Base-by-base conservation (phyloP, 2,888 invertebrate species). In the Meliscaeva auricollis region DNA sequence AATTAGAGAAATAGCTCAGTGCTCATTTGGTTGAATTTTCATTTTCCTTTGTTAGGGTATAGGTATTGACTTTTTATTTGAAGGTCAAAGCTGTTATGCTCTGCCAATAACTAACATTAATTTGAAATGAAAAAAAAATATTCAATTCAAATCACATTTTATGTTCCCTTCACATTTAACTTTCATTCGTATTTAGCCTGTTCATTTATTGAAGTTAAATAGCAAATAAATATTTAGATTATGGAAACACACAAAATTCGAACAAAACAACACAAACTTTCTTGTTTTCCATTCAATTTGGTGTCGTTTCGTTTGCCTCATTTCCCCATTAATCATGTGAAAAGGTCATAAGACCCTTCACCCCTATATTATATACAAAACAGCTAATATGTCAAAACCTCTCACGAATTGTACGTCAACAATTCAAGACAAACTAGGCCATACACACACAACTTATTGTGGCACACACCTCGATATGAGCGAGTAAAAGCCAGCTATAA, bases 321-420 rank as follows among this genome's bases (percentile, higher is more conserved):
- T 72, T 75, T 75, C 52, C 5, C 70, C 75, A 84, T 80, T 80
- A 75, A 80, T 84, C 80, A 84, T 60, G 46, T 66, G 62, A 80
- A 78, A 75, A 84, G 80, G 84, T 84, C 84, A 84, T 69, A 64
- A 56, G 70, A 66, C 46, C 44, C 35, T 38, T 7, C 8, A 11
- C 1, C 9, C 35, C 35, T 26, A 26, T 26, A 26, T 4, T 11
- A 38, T 4, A 38, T 7, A 20, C 32, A 46, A 46, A 60, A 44
- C 44, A 32, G 30, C 15, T 46, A 32, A 22, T 48, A 48, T 46
- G 64, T 64, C 48, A 48, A 46, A 64, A 48, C 32, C 64, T 64
- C 48, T 48, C 32, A 70, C 64, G 52, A 68, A 17, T 35, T 46
- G 56, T 48, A 64, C 48, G 46, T 46, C 46, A 46, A 17, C 20